phyloP scores from a whole-genome alignment of 2,113 vertebrate genomes.

The Nothocercus nigrocapillus region DNA sequence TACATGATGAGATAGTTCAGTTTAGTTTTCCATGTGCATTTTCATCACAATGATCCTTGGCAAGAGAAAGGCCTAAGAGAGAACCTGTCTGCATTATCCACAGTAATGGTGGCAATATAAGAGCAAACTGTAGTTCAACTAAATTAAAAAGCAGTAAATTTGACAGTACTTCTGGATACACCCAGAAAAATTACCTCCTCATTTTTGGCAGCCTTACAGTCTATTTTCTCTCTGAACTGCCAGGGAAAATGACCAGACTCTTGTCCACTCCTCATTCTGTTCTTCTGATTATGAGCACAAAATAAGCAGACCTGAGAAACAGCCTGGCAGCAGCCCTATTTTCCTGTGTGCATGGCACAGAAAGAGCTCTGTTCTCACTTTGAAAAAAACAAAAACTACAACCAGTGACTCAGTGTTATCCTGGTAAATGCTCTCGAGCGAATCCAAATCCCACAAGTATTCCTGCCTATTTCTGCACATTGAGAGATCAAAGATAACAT shows the following conservation, averaged over 20 bases:
- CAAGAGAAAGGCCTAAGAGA: background rate
- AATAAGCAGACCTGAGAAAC: background rate
- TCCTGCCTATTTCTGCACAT: background rate
- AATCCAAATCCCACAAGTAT: background rate
- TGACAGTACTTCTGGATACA: background rate
- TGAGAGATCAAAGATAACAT: background rate
- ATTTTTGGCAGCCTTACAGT: background rate
- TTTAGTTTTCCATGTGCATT: background rate
- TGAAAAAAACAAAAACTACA: background rate
- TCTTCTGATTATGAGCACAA: background rate
- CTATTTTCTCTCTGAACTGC: background rate
- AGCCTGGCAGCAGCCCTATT: background rate
- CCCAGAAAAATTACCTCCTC: background rate
- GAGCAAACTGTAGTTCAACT: fast-evolving
- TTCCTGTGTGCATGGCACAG: background rate
- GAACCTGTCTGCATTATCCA: background rate
- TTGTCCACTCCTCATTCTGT: background rate
- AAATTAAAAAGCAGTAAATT: background rate
- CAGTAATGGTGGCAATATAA: background rate
- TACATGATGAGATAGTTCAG: background rate
- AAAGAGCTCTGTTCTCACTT: background rate
- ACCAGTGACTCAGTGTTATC: background rate
- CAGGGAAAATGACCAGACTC: background rate
- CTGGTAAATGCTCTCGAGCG: background rate
- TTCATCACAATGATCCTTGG: background rate